Evolutionary conservation across 2,888 invertebrate genomes (phyloP).

Genomic region (Rapana venosa): DNA sequence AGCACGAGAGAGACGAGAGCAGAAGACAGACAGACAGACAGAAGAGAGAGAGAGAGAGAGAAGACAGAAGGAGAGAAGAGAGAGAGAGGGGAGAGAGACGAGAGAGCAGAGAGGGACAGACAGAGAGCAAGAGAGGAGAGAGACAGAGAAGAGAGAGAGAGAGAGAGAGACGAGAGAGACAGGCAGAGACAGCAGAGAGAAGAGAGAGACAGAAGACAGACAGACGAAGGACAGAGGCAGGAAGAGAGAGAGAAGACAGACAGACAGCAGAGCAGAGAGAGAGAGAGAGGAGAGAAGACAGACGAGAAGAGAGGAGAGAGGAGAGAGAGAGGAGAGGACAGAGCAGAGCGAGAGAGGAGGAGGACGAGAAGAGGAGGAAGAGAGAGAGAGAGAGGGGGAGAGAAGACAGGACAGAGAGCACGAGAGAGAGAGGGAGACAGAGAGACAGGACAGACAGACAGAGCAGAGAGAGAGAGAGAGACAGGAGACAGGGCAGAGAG

Average conservation of each 20-base stretch:
- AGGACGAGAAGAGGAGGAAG: too few relatives aligned
- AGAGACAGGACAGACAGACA: too few relatives aligned
- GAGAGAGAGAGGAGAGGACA: background rate
- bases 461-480: too few relatives aligned
- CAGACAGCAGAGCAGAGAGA: background rate
- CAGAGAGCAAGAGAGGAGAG: background rate
- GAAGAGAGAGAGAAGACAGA: background rate
- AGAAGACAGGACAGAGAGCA: too few relatives aligned
- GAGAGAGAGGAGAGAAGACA: background rate
- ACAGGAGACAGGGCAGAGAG: too few relatives aligned
- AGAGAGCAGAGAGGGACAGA: background rate
- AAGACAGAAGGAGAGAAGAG: background rate
- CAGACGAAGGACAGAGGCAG: too few relatives aligned
- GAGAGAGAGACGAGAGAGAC: background rate
- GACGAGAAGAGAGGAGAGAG: background rate
- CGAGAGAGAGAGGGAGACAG: too few relatives aligned
- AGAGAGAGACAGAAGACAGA: background rate
- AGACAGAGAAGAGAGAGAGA: constrained; percentile 1
- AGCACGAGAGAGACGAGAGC: too few relatives aligned
- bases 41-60: background rate
- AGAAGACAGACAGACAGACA: too few relatives aligned
- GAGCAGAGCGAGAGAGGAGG: background rate
- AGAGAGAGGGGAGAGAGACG: background rate
- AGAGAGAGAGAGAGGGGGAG: background rate
- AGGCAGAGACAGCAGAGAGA: background rate